Conservation (phyloP, 2,888 invertebrate genomes). For the Meteorus colon region DNA sequence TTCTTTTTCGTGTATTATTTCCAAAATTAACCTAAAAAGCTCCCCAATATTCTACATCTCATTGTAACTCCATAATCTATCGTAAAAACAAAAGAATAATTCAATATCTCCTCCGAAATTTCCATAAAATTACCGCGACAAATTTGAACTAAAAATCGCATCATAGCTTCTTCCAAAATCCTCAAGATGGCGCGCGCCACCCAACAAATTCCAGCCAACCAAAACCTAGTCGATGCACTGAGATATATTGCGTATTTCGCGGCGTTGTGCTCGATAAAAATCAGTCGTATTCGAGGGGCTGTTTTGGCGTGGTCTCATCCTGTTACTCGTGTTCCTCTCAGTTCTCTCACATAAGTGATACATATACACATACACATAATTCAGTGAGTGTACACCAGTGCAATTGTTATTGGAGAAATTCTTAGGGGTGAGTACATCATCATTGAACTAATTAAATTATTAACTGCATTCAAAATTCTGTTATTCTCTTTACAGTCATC, state of each 20-base stretch:
- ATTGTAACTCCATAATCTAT: too few relatives aligned
- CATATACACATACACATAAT: conserved; percentile 33
- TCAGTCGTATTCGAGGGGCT: conserved; percentile 58
- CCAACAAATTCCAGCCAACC: not conserved
- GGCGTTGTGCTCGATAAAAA: conserved; percentile 65
- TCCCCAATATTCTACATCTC: too few relatives aligned
- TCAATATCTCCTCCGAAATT: too few relatives aligned
- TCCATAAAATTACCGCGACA: not conserved
- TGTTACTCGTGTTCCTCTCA: conserved; percentile 23
- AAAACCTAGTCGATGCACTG: not conserved
- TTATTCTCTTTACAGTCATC: not conserved
- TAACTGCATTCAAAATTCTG: not conserved
- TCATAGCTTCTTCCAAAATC: not conserved
- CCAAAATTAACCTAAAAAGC: too few relatives aligned
- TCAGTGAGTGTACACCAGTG: conserved; percentile 14
- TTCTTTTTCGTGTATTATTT: too few relatives aligned
- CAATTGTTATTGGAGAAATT: conserved; percentile 45
- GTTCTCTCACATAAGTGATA: conserved; percentile 40
- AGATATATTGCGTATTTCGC: conserved; percentile 54
- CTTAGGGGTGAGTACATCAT: conserved; percentile 52
- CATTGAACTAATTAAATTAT: not conserved
- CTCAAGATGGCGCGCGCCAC: not conserved
- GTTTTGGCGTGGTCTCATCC: conserved; percentile 55
- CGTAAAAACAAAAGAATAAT: too few relatives aligned
- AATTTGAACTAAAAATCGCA: not conserved